Evolutionary conservation across 2,888 invertebrate species (phyloP), one percentile per base, ranked within the genome.

Genomic region (Endotricha flammealis): DNA sequence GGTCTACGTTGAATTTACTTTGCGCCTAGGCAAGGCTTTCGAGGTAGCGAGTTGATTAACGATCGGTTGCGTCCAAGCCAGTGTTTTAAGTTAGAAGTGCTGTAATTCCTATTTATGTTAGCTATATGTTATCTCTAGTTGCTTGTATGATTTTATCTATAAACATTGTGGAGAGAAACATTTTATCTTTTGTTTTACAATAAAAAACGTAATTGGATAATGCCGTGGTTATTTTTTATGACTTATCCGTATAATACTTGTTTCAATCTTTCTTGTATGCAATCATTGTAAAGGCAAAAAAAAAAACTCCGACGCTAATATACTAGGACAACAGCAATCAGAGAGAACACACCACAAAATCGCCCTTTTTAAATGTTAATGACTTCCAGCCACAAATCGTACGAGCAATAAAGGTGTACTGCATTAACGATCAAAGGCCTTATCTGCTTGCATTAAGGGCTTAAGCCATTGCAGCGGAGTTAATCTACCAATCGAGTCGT

Each of bases 401-500:
- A 25, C 4, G 3, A 7, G 11, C 10, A 12, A 4, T 13, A 34
- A 29, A 22, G 9, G 14, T 29, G 20, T 7, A 12, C 17, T 20
- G 33, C 43, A 51, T 50, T 55, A 54, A 59, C 42, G 49, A 58
- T 57, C 55, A 56, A 53, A 57, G 46, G 31, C 32, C 40, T 43
- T 58, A 57, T 56, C 58, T 59, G 50, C 47, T 39, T 45, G 46
- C 50, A 59, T 48, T 52, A 53, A 53, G 48, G 40, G 44, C 48
- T 49, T 47, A 48, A 46, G 35, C 36, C 46, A 46, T 40, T 48
- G 44, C 44, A 31, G 44, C 41, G 48, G 43, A 49, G 48, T 62
- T 67, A 57, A 65, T 60, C 57, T 64, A 42, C 38, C 46, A 44
- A 46, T 50, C 43, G 36, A 36, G 53, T 39, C 60, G 48, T 53